phyloP scores from a whole-genome alignment of 2,888 invertebrate species.

The Mechanitis mazaeus region DNA sequence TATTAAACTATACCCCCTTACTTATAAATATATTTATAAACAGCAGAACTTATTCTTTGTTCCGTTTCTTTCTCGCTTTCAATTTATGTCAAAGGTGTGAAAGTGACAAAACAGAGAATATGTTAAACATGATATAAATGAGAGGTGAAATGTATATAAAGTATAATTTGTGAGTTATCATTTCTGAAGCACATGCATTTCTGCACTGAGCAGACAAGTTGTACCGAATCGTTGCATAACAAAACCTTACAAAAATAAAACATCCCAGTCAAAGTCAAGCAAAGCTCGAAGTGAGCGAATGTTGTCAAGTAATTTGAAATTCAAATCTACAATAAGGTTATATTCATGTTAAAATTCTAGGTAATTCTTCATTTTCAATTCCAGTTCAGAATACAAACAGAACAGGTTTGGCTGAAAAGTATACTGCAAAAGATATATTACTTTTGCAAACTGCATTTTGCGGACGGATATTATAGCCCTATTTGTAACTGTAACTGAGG shows the following conservation, averaged over 20 bases:
- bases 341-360: constrained; percentile 37
- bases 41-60: too few species aligned
- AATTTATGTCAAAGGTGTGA: too few species aligned
- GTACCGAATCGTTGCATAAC: constrained; percentile 13
- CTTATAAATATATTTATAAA: too few species aligned
- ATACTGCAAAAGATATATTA: constrained; percentile 7
- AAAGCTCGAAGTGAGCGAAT: constrained; percentile 21
- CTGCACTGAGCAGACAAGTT: background rate
- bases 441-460: background rate
- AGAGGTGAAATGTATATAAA: too few species aligned
- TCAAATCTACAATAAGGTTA: constrained; percentile 51
- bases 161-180: too few species aligned
- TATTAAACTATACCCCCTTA: too few species aligned
- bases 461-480: background rate
- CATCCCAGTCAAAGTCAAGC: constrained; percentile 1
- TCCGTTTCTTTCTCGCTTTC: too few species aligned
- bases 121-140: too few species aligned
- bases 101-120: too few species aligned
- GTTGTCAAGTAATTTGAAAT: constrained; percentile 44
- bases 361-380: constrained; percentile 31
- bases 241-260: constrained; percentile 7
- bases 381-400: constrained; percentile 14
- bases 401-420: constrained; percentile 5
- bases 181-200: too few species aligned
- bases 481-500: background rate